Conservation (phyloP, 2,797 vertebrate genomes). For the Gymnopithys bicolor region DNA sequence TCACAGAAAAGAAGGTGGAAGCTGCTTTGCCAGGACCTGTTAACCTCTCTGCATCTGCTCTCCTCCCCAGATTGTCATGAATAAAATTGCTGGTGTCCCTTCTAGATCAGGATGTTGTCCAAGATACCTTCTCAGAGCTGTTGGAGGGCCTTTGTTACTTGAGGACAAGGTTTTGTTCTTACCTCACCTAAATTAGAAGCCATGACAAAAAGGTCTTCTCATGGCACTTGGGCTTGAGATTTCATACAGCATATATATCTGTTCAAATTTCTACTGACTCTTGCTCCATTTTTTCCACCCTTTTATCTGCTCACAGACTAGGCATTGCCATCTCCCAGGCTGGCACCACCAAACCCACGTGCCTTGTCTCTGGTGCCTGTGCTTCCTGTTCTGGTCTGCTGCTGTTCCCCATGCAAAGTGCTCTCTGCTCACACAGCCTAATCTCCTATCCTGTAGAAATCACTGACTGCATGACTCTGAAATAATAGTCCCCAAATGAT, state of each 20-base stretch:
- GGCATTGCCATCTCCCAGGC: background rate
- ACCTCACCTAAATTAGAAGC: background rate
- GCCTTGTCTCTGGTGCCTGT: background rate
- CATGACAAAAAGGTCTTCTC: background rate
- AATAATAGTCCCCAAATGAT: background rate
- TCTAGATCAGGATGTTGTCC: background rate
- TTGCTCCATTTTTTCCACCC: background rate
- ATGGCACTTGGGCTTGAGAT: background rate
- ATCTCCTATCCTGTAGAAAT: constrained; percentile 74
- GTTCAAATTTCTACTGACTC: background rate
- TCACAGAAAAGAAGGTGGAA: background rate
- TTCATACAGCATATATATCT: background rate
- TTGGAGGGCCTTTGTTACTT: background rate
- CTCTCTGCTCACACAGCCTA: constrained; percentile 81
- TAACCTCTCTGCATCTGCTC: background rate
- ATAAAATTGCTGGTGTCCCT: background rate
- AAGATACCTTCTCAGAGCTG: background rate
- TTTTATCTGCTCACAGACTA: background rate
- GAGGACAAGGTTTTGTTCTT: background rate
- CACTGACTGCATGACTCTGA: background rate
- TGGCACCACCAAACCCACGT: background rate
- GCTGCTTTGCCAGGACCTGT: background rate
- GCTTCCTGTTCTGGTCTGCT: background rate
- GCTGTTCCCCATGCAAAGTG: background rate
- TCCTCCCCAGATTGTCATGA: background rate